Conservation (phyloP, 2,888 invertebrate genomes). For the Thecocarcelia acutangulata region DNA sequence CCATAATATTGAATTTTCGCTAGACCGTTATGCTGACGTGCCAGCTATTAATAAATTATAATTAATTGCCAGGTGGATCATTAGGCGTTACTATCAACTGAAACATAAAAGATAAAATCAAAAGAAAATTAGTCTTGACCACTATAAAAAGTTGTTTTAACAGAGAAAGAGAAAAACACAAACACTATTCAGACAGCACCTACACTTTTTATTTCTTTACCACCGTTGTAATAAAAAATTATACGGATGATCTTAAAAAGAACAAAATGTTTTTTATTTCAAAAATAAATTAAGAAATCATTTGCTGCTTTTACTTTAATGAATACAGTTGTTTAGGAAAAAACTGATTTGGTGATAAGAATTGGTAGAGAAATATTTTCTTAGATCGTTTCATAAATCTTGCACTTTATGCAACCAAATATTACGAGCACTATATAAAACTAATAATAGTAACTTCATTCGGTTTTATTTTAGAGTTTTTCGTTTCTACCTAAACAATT, state of each 20-base stretch:
- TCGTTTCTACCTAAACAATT: no score
- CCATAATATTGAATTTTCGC: slow-evolving; percentile 26
- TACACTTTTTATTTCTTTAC: slow-evolving; percentile 22
- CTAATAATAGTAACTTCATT: no score
- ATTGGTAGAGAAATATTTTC: background rate
- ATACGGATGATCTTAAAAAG: background rate
- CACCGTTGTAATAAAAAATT: slow-evolving; percentile 8
- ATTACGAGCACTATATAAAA: no score
- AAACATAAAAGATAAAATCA: slow-evolving; percentile 24
- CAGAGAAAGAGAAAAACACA: background rate
- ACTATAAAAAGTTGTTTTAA: slow-evolving; percentile 37
- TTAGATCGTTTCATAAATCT: no score
- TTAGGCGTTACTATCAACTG: slow-evolving; percentile 68
- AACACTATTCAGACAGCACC: slow-evolving; percentile 47
- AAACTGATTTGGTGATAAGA: background rate
- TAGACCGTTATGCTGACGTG: slow-evolving; percentile 66
- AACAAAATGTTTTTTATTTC: background rate
- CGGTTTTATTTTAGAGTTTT: no score
- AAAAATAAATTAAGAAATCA: slow-evolving; percentile 54
- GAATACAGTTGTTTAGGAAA: slow-evolving; percentile 48
- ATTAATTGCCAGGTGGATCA: slow-evolving; percentile 69
- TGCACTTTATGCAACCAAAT: no score
- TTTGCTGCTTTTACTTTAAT: slow-evolving; percentile 43
- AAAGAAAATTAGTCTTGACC: slow-evolving; percentile 40
- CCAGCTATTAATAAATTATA: slow-evolving; percentile 66